Base-by-base conservation (phyloP, 2,888 invertebrate genomes). In the Philereme vetulata region DNA sequence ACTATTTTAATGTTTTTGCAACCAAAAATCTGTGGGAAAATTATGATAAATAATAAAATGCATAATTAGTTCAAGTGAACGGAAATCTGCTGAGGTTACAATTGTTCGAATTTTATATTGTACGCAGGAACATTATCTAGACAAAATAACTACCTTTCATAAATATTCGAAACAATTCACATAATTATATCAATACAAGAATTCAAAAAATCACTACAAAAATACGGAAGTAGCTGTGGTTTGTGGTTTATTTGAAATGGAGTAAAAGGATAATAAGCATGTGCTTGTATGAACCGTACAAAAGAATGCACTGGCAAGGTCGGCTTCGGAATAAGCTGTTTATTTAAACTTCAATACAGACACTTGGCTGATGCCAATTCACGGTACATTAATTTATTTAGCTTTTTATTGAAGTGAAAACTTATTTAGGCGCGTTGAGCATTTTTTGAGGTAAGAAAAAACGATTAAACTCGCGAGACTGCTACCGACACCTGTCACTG, bases 151-250 rank as follows among this genome's bases (percentile, higher is more conserved):
- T 46, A 7, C 34, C 9, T 56, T 51, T 44, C 44, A 44, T 6
- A 21, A 21, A 56, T 10, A 35, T 46, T 68, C 59, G 58, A 66
- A 67, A 67, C 62, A 64, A 59, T 62, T 65, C 52, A 56, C 46
- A 45, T 62, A 59, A 21, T 1, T 21, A 21, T 67, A 65, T 71
- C 45, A 61, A 43, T 61, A 53, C 65, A 72, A 74, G 72, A 78
- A 76, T 78, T 67, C 64, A 63, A 68, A 76, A 83, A 86, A 87
- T 88, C 86, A 82, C 75, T 83, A 85, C 80, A 80, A 84, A 82
- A 78, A 73, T 78, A 74, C 76, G 83, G 82, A 86, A 82, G 75
- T 75, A 63, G 56, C 69, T 85, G 87, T 58, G 86, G 88, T 82
- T 84, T 78, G 82, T 69, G 85, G 85, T 80, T 86, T 80, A 78